A percentile compares a stretch with the other conserved stretches of the same genome.
These are phyloP conservation scores for Panopea generosa DNA, from an alignment of 2,888 invertebrate species.

Conservation along the genomic window DNA sequence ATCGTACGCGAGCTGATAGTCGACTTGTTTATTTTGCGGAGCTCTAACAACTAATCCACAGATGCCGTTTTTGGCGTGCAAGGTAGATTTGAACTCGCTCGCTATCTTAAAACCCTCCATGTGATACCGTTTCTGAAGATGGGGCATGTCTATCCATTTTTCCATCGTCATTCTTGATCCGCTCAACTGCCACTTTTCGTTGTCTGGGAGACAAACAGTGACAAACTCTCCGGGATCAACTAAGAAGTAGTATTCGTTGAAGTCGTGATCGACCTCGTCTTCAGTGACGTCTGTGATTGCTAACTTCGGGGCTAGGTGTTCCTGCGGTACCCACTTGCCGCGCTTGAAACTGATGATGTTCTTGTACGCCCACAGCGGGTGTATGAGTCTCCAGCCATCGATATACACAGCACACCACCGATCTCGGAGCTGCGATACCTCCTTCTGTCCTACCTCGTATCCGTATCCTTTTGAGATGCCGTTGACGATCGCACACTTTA, in stretches of 20 bases:
- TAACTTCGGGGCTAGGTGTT: not conserved
- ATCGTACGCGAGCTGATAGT: constrained; percentile 53
- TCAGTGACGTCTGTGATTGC: not conserved
- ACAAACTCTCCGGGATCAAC: constrained; percentile 60
- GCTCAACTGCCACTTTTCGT: constrained; percentile 61
- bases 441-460: constrained; percentile 62
- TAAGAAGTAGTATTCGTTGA: constrained; percentile 68
- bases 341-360: constrained; percentile 53
- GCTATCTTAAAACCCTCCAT: constrained; percentile 55
- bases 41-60: constrained; percentile 42
- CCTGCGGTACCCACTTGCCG: constrained; percentile 53
- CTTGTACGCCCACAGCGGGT: constrained; percentile 65
- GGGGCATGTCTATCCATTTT: constrained; percentile 51
- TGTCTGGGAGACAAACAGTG: constrained; percentile 60
- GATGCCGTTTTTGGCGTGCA: constrained; percentile 53
- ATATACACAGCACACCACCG: constrained; percentile 66
- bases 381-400: constrained; percentile 65
- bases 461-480: constrained; percentile 66
- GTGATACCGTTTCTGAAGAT: constrained; percentile 57
- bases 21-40: constrained; percentile 32
- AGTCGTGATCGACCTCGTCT: constrained; percentile 31
- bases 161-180: constrained; percentile 40
- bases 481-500: constrained; percentile 63
- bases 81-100: constrained; percentile 44
- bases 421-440: constrained; percentile 49